Evolutionary conservation across 2,797 vertebrate species (phyloP).

Genomic region (Hemibagrus guttatus): DNA sequence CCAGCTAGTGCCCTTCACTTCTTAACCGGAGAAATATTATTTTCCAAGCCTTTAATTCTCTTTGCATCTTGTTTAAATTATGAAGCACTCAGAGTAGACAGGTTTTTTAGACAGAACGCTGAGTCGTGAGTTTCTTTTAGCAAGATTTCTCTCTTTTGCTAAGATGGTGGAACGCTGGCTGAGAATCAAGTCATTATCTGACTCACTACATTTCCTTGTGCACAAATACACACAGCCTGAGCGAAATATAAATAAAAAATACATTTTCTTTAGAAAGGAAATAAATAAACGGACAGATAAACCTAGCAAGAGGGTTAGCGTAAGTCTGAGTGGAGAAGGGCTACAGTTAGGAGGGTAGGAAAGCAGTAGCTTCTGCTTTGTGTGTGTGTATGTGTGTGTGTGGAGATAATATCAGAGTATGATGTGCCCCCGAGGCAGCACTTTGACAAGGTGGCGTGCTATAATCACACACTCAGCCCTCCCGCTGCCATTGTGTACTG

Average conservation of each 20-base stretch:
- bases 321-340: background rate
- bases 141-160: background rate
- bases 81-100: background rate
- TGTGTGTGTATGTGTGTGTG: slow-evolving; percentile 26
- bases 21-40: background rate
- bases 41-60: background rate
- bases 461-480: slow-evolving; percentile 60
- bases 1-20: background rate
- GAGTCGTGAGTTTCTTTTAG: background rate
- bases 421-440: slow-evolving; percentile 66
- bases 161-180: background rate
- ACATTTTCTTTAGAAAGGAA: background rate
- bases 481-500: slow-evolving; percentile 55
- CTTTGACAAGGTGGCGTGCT: slow-evolving; percentile 63
- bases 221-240: background rate
- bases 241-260: background rate
- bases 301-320: background rate
- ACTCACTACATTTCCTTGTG: background rate
- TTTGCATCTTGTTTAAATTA: background rate
- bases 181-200: background rate
- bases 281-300: background rate
- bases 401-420: slow-evolving; percentile 71
- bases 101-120: background rate
- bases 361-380: slow-evolving; percentile 11
- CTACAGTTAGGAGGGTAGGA: background rate